These are phyloP conservation scores for Agrochola circellaris DNA, from an alignment of 2,888 invertebrate genomes.

Conservation along the genomic window DNA sequence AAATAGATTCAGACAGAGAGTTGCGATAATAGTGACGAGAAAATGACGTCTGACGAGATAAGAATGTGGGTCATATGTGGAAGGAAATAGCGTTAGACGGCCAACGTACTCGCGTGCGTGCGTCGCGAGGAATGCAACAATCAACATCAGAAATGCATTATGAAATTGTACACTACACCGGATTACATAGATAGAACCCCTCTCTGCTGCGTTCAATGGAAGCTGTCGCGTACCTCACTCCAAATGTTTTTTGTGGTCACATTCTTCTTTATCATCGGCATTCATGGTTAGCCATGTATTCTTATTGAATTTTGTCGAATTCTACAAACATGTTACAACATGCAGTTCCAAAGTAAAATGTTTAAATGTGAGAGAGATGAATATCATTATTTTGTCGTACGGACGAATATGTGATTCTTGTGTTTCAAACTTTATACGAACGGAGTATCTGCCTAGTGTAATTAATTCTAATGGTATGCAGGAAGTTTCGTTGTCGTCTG, in stretches of 20 bases:
- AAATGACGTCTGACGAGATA: slow-evolving; percentile 79
- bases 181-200: slow-evolving; percentile 50
- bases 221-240: slow-evolving; percentile 56
- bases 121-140: slow-evolving; percentile 73
- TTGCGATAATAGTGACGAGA: slow-evolving; percentile 72
- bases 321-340: not conserved
- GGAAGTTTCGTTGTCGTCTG: not conserved
- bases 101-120: slow-evolving; percentile 66
- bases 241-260: slow-evolving; percentile 28
- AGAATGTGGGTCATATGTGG: slow-evolving; percentile 83
- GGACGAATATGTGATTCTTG: not conserved
- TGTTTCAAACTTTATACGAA: not conserved
- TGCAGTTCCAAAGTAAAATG: not conserved
- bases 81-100: slow-evolving; percentile 75
- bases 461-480: not conserved
- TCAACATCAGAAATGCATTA: slow-evolving; percentile 76
- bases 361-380: no score
- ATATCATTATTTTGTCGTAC: not conserved
- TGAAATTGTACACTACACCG: slow-evolving; percentile 64
- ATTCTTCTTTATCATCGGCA: slow-evolving; percentile 20
- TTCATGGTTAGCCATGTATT: slow-evolving; percentile 6
- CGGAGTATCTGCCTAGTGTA: no score
- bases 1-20: slow-evolving; percentile 60
- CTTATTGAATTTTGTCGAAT: not conserved
- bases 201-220: slow-evolving; percentile 56